Percentiles rank a stretch among this genome's conserved stretches.
These are phyloP conservation scores for Cryptocephalus primarius DNA, from an alignment of 2,888 invertebrate species.

Conservation along the genomic window DNA sequence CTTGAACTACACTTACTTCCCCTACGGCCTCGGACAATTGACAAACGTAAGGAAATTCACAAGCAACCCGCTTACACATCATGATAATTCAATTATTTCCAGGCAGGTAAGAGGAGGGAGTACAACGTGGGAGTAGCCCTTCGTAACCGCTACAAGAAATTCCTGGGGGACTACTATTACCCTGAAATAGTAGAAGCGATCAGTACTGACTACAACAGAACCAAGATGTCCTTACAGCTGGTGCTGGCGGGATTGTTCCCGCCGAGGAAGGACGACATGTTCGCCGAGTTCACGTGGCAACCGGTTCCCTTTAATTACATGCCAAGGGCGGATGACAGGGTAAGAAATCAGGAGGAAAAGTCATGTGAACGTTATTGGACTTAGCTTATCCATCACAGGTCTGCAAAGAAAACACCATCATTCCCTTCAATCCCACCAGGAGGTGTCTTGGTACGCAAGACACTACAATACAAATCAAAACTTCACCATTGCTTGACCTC, in stretches of 20 bases:
- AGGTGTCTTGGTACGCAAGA: too few relatives aligned
- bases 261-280: slow-evolving; percentile 43
- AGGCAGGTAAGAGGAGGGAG: slow-evolving; percentile 23
- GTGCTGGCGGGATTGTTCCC: slow-evolving; percentile 59
- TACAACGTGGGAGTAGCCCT: slow-evolving; percentile 52
- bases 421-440: too few relatives aligned
- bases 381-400: too few relatives aligned
- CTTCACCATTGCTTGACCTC: too few relatives aligned
- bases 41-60: slow-evolving; percentile 48
- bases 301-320: slow-evolving; percentile 62
- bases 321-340: slow-evolving; percentile 28
- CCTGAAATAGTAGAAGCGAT: slow-evolving; percentile 47
- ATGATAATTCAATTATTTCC: slow-evolving; percentile 9
- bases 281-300: slow-evolving; percentile 56
- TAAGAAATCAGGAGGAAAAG: slow-evolving; percentile 5
- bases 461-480: too few relatives aligned
- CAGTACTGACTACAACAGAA: slow-evolving; percentile 58
- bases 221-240: slow-evolving; percentile 58
- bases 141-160: slow-evolving; percentile 47
- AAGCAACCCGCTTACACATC: not conserved
- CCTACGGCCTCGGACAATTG: slow-evolving; percentile 65
- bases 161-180: slow-evolving; percentile 47
- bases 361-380: not conserved
- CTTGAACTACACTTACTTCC: slow-evolving; percentile 51
- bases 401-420: too few relatives aligned